Evolutionary conservation across 2,888 invertebrate species (phyloP).

Genomic region (Patella pellucida): DNA sequence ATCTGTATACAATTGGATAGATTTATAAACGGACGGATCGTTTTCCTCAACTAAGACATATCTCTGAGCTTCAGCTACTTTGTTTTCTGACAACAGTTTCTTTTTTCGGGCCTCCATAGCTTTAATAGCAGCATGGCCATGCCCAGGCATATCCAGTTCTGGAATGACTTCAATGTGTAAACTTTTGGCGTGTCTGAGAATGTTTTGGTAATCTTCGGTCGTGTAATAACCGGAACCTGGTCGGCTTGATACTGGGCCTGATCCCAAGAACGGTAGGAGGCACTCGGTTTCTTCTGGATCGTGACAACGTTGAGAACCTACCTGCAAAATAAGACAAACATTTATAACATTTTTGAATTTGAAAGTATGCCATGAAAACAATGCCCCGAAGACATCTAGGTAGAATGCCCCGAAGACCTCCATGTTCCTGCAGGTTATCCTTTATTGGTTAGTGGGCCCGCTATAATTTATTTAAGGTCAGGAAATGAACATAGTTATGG

Average conservation of each 20-base stretch:
- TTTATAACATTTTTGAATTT: background rate
- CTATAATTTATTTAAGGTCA: no score
- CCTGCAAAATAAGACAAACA: slow-evolving; percentile 40
- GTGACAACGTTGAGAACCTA: slow-evolving; percentile 59
- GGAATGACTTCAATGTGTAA: slow-evolving; percentile 63
- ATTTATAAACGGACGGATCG: slow-evolving; percentile 50
- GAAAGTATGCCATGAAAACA: background rate
- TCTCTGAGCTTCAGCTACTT: slow-evolving; percentile 33
- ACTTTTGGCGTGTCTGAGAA: slow-evolving; percentile 55
- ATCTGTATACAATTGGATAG: slow-evolving; percentile 59
- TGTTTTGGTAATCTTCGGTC: slow-evolving; percentile 57
- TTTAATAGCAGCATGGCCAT: slow-evolving; percentile 61
- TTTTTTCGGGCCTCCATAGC: slow-evolving; percentile 53
- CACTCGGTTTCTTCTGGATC: slow-evolving; percentile 53
- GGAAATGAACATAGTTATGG: no score
- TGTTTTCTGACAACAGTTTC: slow-evolving; percentile 30
- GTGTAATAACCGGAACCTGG: slow-evolving; percentile 59
- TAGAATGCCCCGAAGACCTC: background rate
- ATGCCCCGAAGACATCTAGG: no score
- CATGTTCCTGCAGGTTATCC: background rate
- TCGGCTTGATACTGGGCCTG: slow-evolving; percentile 45
- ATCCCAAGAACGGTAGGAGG: slow-evolving; percentile 61
- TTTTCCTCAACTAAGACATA: slow-evolving; percentile 52
- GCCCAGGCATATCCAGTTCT: slow-evolving; percentile 68
- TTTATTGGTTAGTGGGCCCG: no score